Base-by-base conservation (phyloP, 2,797 vertebrate genomes). In the Triplophysa yarkandensis region DNA sequence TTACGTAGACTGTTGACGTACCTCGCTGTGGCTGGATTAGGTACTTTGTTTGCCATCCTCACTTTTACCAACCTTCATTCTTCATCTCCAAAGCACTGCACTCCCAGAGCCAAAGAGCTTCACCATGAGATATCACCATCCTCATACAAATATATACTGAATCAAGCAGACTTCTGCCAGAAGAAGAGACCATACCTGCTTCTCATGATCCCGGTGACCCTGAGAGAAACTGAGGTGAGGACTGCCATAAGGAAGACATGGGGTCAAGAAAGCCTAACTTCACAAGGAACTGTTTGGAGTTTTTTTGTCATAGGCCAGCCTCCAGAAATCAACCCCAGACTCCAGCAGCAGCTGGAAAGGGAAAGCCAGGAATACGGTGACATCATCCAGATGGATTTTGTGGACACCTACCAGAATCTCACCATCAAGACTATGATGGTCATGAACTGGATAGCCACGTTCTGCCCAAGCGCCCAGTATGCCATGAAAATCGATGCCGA, bases 361-460 rank as follows among this genome's bases (percentile, higher is more conserved):
- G 92, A 93, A 81, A 90, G 80, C 11, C 17, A 58, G 21, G 54
- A 19, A 0, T 73, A 93, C 30, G 54, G 23, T 0, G 94, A 94
- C 46, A 81, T 95, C 2, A 68, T 95, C 30, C 91, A 94, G 77
- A 89, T 92, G 74, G 74, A 92, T 16, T 96, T 95, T 65, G 1
- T 85, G 25, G 92, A 93, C 74, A 91, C 81, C 13, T 94, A 96
- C 78, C 77, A 86, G 52, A 94, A 94, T 78, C 82, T 94, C 43
- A 94, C 93, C 0, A 44, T 91, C 46, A 94, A 95, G 81, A 92
- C 92, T 0, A 54, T 93, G 64, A 88, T 94, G 92, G 93, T 93
- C 1, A 82, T 91, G 86, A 85, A 88, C 73, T 93, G 93, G 92
- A 61, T 92, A 19, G 80, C 43, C 0, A 74, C 21, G 2, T 78